Conservation (phyloP, 2,888 invertebrate genomes). For the Eudasyphora cyanicolor region DNA sequence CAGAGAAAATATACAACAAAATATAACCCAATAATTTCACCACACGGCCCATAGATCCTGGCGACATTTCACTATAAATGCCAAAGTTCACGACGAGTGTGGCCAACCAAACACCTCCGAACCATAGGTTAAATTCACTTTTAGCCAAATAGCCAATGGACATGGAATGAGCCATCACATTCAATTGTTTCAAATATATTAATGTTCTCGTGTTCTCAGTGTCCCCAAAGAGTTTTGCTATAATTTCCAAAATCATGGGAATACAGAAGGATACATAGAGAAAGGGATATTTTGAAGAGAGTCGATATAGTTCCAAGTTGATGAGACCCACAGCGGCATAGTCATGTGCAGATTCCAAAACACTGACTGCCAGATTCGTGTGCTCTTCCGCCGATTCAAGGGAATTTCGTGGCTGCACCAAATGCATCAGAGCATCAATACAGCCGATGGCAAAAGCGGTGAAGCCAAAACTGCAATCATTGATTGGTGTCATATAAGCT, state of each 20-base stretch:
- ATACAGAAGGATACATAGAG: slow-evolving; percentile 17
- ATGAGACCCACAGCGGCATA: slow-evolving; percentile 34
- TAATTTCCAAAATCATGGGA: slow-evolving; percentile 39
- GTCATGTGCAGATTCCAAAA: slow-evolving; percentile 34
- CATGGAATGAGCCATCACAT: slow-evolving; percentile 37
- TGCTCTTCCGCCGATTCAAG: not conserved
- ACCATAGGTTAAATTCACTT: slow-evolving; percentile 54
- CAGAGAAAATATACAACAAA: slow-evolving; percentile 35
- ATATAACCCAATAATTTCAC: slow-evolving; percentile 49
- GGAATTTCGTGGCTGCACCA: not conserved
- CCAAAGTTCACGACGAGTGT: slow-evolving; percentile 12
- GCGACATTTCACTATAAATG: not conserved
- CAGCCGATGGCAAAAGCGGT: slow-evolving; percentile 40
- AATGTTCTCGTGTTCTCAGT: not conserved
- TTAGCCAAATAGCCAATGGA: slow-evolving; percentile 45
- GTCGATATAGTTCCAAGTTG: slow-evolving; percentile 35
- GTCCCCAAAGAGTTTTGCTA: slow-evolving; percentile 22
- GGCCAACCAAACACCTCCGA: slow-evolving; percentile 37
- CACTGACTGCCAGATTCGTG: not conserved
- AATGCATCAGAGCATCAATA: slow-evolving; percentile 26
- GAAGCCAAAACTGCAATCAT: slow-evolving; percentile 41
- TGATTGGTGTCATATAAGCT: slow-evolving; percentile 19
- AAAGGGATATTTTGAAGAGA: slow-evolving; percentile 10
- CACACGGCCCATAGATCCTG: not conserved
- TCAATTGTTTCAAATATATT: slow-evolving; percentile 38